phyloP scores from a whole-genome alignment of 2,113 vertebrate species.

The Gobio gobio region DNA sequence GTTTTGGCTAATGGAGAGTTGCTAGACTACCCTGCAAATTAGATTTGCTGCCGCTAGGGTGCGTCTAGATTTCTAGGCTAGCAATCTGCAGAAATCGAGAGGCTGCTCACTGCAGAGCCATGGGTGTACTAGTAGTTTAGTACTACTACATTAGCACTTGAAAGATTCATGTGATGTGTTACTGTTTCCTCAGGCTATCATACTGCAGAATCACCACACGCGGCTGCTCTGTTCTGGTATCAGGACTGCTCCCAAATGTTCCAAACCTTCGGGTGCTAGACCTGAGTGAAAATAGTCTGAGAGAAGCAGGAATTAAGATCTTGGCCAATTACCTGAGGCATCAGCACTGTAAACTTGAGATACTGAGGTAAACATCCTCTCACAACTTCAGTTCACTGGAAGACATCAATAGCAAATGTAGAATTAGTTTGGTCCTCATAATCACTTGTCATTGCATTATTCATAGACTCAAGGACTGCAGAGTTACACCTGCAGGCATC shows the following conservation, averaged over 20 bases:
- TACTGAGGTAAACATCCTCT: constrained; percentile 19
- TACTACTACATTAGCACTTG: background rate
- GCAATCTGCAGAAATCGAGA: too few species aligned
- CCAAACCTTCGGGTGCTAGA: constrained; percentile 44
- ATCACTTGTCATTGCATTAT: background rate
- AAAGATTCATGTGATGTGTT: background rate
- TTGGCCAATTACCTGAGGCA: constrained; percentile 35
- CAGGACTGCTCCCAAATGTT: constrained; percentile 48
- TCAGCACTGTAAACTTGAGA: constrained; percentile 45
- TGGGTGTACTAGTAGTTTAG: background rate
- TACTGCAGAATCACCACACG: constrained; percentile 52
- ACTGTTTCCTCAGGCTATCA: constrained; percentile 40
- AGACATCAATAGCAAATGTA: background rate
- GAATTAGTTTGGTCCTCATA: background rate
- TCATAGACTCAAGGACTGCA: constrained; percentile 52
- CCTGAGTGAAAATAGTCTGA: constrained; percentile 54
- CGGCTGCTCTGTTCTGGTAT: constrained; percentile 25
- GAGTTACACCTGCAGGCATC: constrained; percentile 47
- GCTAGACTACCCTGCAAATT: too few species aligned
- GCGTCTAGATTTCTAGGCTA: too few species aligned
- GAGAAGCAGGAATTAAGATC: constrained; percentile 40
- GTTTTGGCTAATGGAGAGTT: too few species aligned
- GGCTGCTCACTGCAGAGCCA: too few species aligned
- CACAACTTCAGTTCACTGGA: background rate
- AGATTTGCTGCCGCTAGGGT: too few species aligned